Base-by-base conservation (phyloP, 2,113 vertebrate species). In the Festucalex cinctus region DNA sequence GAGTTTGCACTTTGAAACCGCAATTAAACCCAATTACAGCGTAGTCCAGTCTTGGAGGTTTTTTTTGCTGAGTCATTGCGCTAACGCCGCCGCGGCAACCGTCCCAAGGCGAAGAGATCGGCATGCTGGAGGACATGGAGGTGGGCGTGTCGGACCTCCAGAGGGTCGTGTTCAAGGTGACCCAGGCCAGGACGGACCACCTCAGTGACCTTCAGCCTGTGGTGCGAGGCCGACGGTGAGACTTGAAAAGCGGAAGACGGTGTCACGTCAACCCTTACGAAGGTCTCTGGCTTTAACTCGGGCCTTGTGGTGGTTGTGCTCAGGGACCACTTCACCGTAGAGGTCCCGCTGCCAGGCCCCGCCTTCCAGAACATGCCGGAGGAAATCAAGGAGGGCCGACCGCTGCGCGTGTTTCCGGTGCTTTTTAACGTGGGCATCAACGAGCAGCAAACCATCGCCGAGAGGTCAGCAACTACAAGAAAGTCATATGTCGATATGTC, bases 341-440 rank as follows among this genome's bases (percentile, higher is more conserved):
- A 98, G 83, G 93, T 99, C 74, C 96, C 94, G 57, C 93, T 99
- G 84, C 96, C 96, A 10, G 83, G 86, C 24, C 86, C 91, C 78
- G 85, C 94, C 88, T 98, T 98, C 85, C 93, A 95, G 82, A 81
- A 87, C 0, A 88, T 99, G 36, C 97, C 97, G 14, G 92, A 93
- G 12, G 95, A 95, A 83, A 94, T 99, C 69, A 96, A 92, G 85
- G 93, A 95, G 71, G 96, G 97, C 63, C 95, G 95, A 71, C 87
- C 91, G 51, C 89, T 98, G 13, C 92, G 69, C 41, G 93, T 97
- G 35, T 90, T 92, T 48, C 97, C 97, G 0, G 93, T 98, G 8
- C 93, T 99, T 74, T 99, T 99, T 77, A 99, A 98, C 19, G 89
- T 99, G 75, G 97, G 97, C 71, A 98, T 99, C 88, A 99, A 99